Evolutionary conservation across 1,140 invertebrate genomes (phyloP).

Genomic region (Brachionus rubens): DNA sequence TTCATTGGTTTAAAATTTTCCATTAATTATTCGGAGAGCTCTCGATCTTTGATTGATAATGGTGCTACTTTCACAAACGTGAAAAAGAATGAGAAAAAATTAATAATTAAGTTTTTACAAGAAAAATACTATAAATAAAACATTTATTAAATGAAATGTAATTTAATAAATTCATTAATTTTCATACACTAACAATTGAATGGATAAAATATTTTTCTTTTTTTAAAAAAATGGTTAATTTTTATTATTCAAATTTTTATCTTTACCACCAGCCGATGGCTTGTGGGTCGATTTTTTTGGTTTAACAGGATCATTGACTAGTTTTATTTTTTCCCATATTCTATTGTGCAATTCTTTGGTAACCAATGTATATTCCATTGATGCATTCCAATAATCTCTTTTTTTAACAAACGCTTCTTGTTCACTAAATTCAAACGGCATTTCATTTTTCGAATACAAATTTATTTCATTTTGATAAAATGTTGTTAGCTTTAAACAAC

Average conservation of each 20-base stretch:
- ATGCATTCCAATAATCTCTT: conserved; percentile 18
- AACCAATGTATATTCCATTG: not conserved
- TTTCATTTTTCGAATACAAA: not conserved
- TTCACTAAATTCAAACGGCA: not conserved
- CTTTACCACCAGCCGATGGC: not conserved
- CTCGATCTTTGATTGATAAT: no score
- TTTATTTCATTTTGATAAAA: not conserved
- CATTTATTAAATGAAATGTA: no score
- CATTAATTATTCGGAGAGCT: no score
- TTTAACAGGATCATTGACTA: conserved; percentile 11
- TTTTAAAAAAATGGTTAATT: not conserved
- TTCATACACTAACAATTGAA: not conserved
- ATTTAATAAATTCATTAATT: not conserved
- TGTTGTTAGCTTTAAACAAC: conserved; percentile 1
- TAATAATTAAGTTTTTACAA: no score
- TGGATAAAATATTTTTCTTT: not conserved
- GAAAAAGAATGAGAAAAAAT: no score
- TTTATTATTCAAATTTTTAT: not conserved
- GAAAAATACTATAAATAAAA: no score
- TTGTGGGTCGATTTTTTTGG: conserved; percentile 18
- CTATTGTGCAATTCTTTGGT: not conserved
- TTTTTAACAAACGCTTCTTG: not conserved
- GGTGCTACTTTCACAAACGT: no score
- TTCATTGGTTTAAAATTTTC: no score
- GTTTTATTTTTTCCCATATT: conserved; percentile 11